Evolutionary conservation across 2,113 vertebrate genomes (phyloP).

Genomic region (Sisor rabdophorus): DNA sequence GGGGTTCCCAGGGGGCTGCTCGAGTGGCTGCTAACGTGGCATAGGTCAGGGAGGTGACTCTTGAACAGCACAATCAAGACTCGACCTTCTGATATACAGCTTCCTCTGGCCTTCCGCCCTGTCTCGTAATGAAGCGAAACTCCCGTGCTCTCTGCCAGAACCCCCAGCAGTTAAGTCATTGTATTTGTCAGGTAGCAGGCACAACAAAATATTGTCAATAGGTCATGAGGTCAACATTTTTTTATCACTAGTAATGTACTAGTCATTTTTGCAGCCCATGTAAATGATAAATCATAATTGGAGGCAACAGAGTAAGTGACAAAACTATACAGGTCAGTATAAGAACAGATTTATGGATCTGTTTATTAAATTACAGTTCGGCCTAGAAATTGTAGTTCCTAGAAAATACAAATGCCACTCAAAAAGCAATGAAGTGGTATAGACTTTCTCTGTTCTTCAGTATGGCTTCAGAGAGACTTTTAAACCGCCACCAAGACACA

Average conservation of each 20-base stretch:
- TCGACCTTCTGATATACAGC: slow-evolving; percentile 74
- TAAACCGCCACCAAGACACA: neutral
- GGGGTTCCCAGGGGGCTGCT: slow-evolving; percentile 56
- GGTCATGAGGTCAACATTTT: neutral
- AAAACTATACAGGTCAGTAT: neutral
- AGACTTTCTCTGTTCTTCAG: neutral
- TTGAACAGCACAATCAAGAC: slow-evolving; percentile 74
- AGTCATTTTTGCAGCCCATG: neutral
- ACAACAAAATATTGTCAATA: slow-evolving; percentile 12
- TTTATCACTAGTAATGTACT: neutral
- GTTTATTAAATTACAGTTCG: neutral
- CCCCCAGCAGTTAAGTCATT: slow-evolving; percentile 22
- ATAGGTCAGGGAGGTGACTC: slow-evolving; percentile 76
- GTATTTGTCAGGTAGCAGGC: slow-evolving; percentile 33
- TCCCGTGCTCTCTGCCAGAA: slow-evolving; percentile 14
- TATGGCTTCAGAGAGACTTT: neutral
- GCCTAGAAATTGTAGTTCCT: no score
- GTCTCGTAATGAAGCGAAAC: slow-evolving; percentile 48
- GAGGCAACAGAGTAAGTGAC: neutral
- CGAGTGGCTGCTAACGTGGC: slow-evolving; percentile 75
- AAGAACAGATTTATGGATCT: slow-evolving; percentile 17
- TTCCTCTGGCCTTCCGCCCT: slow-evolving; percentile 72
- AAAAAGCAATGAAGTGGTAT: neutral
- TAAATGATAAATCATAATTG: neutral
- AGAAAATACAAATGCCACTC: neutral